Base-by-base conservation (phyloP, 2,797 vertebrate species). In the Melanotaenia pygmaea region DNA sequence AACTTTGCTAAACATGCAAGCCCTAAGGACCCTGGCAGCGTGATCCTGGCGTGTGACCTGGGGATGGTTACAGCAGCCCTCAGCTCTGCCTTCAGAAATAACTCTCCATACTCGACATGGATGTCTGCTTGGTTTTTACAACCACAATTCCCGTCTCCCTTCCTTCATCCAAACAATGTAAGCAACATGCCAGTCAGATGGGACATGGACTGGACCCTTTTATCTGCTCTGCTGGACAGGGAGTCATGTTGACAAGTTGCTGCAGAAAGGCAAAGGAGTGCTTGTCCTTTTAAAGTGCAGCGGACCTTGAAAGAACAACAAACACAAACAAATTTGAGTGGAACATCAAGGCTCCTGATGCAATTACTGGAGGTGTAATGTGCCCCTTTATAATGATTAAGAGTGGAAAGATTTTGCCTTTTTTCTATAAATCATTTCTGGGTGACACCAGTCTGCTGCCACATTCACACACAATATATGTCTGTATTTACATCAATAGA, bases 241-340 rank as follows among this genome's bases (percentile, higher is more conserved):
- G 81, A 88, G 82, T 76, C 84, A 34, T 85, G 88, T 89, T 86
- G 89, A 90, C 86, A 89, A 81, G 86, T 63, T 37, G 43, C 82
- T 66, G 73, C 63, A 84, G 83, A 88, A 85, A 85, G 72, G 77
- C 80, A 84, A 71, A 86, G 72, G 72, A 81, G 77, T 45, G 51
- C 63, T 77, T 87, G 84, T 87, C 88, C 86, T 90, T 88, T 88
- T 72, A 84, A 88, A 79, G 67, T 2, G 86, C 87, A 88, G 76
- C 76, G 28, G 85, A 92, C 87, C 92, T 83, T 90, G 89, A 93
- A 90, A 81, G 78, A n/a, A n/a, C n/a, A 85, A 90, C 86, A 90
- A 54, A 83, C 88, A 87, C 86, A 89, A 92, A 90, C 85, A 86
- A 87, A 89, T 88, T 80, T 10, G 53, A 83, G 79, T 71, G 73